phyloP scores from a whole-genome alignment of 2,113 vertebrate genomes.

The Pteropus alecto region DNA sequence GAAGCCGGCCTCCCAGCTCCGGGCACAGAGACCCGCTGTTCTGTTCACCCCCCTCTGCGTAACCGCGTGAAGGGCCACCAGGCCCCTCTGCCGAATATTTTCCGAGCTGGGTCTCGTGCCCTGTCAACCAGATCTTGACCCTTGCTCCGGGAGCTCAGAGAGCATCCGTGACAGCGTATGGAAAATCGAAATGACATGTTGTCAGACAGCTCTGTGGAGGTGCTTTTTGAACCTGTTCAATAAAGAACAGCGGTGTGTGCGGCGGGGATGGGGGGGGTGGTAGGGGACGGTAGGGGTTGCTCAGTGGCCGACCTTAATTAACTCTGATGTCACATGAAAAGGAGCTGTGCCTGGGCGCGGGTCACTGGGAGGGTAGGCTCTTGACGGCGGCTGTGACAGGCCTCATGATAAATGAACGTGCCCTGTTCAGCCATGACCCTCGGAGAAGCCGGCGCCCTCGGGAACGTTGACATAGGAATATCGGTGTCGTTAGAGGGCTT shows the following conservation, averaged over 20 bases:
- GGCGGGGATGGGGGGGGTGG: neutral
- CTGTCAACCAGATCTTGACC: neutral
- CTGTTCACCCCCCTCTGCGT: neutral
- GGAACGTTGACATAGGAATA: constrained; percentile 76
- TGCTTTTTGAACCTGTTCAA: constrained; percentile 28
- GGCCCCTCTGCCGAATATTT: neutral
- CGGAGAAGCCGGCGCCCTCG: constrained; percentile 68
- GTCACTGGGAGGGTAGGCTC: constrained; percentile 82
- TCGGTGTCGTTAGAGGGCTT: constrained; percentile 40
- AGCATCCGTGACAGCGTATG: constrained; percentile 11
- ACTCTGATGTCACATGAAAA: constrained; percentile 81
- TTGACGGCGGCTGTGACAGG: constrained; percentile 80
- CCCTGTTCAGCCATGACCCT: constrained; percentile 80
- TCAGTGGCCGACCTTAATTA: constrained; percentile 78
- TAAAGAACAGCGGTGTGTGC: neutral
- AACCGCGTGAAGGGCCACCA: neutral
- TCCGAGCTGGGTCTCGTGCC: neutral
- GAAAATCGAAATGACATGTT: constrained; percentile 28
- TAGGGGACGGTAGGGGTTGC: constrained; percentile 53
- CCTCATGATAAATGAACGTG: constrained; percentile 79
- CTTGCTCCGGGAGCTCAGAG: constrained; percentile 25
- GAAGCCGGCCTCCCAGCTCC: neutral
- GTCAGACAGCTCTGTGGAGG: neutral
- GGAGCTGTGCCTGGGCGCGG: constrained; percentile 73
- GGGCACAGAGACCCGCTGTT: neutral